Conservation (phyloP, 2,113 vertebrate genomes). For the Oxygymnocypris stewartii region DNA sequence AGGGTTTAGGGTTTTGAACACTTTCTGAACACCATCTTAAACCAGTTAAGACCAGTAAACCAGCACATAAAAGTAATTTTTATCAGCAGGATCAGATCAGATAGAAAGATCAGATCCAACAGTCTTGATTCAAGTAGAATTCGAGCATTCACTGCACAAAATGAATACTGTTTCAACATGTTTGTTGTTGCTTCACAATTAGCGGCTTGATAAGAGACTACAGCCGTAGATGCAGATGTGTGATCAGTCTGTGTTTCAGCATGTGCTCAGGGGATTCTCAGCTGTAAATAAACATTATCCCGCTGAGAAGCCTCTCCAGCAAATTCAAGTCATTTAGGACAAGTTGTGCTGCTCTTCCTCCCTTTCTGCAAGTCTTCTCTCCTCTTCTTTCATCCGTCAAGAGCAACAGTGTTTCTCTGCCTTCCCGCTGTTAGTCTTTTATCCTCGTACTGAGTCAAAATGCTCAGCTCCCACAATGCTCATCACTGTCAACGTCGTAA, state of each 20-base stretch:
- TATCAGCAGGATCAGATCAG: too few relatives aligned
- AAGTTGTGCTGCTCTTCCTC: slow-evolving; percentile 10
- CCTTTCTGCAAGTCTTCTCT: slow-evolving; percentile 20
- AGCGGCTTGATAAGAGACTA: background rate
- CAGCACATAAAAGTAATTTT: background rate
- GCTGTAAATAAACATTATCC: slow-evolving; percentile 25
- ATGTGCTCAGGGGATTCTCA: background rate
- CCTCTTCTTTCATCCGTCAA: slow-evolving; percentile 2
- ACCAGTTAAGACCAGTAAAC: background rate
- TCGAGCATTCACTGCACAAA: background rate
- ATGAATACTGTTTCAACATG: background rate
- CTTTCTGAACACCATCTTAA: background rate
- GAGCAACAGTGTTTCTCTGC: background rate
- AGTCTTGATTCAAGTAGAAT: background rate
- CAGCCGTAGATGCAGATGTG: background rate
- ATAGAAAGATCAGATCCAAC: too few relatives aligned
- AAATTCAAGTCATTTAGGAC: background rate
- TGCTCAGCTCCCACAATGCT: slow-evolving; percentile 4
- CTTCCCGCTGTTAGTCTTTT: background rate
- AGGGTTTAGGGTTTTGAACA: background rate
- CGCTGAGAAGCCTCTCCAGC: background rate
- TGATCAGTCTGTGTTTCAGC: background rate
- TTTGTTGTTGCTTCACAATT: background rate
- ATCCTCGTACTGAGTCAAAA: slow-evolving; percentile 2
- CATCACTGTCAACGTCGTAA: background rate